A percentile compares a stretch with the other conserved stretches of the same genome.
Conservation (phyloP, 1,140 invertebrate species). For the Pogonomyrmex californicus region DNA sequence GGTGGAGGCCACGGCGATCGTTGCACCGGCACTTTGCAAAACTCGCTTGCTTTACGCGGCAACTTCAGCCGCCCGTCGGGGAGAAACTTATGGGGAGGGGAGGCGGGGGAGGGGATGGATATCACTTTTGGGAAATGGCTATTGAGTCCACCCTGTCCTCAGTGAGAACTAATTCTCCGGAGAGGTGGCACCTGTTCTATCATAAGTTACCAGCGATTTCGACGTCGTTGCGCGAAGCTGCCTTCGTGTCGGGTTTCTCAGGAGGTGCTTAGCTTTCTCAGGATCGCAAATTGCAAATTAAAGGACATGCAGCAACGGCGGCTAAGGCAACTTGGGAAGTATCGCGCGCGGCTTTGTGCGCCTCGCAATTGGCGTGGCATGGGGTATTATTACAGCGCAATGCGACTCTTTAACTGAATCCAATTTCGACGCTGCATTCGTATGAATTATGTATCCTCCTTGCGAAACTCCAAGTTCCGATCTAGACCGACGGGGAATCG, state of each 20-base stretch:
- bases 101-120: background rate
- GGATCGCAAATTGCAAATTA: conserved; percentile 57
- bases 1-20: conserved; percentile 10
- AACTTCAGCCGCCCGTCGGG: conserved; percentile 42
- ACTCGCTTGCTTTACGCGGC: conserved; percentile 61
- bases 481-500: background rate
- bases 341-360: conserved; percentile 29
- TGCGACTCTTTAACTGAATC: conserved; percentile 54
- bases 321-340: conserved; percentile 37
- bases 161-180: conserved; percentile 47
- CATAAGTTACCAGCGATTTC: conserved; percentile 38
- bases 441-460: conserved; percentile 61
- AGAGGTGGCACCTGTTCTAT: conserved; percentile 26
- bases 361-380: conserved; percentile 38
- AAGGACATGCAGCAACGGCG: conserved; percentile 41
- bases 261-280: background rate
- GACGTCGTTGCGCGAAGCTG: conserved; percentile 15
- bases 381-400: conserved; percentile 20
- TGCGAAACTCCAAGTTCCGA: conserved; percentile 9
- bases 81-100: conserved; percentile 40
- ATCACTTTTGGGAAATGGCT: conserved; percentile 68
- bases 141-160: conserved; percentile 58
- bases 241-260: background rate
- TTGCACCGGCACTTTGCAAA: conserved; percentile 49
- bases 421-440: conserved; percentile 50